Evolutionary conservation across 2,888 invertebrate species (phyloP), one percentile per base, ranked within the genome.

Genomic region (Panzeria rudis): DNA sequence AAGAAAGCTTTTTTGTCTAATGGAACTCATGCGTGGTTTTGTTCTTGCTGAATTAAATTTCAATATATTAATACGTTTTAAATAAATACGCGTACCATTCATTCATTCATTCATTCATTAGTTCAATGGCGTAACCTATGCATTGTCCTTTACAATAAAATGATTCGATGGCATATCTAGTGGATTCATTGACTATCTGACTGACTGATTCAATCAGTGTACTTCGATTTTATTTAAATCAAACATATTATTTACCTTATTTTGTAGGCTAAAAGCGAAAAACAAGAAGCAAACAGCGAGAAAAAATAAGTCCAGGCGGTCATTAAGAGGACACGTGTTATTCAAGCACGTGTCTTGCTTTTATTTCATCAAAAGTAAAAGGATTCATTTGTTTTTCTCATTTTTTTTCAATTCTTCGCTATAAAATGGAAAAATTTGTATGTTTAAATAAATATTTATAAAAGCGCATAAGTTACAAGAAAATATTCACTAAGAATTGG

Each of bases 241-340:
- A 25, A 50, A 62, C 73, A 62, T 73, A 78, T 44, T 72, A 73
- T 81, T 84, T 84, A 72, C 80, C 80, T 80, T 71, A 32, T 59
- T 73, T 69, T 68, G 38, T 32, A 56, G 61, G 86, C 84, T 86
- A 84, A 71, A 17, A 80, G 68, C 44, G 29, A 83, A 81, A 82
- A 86, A 86, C 86, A 86, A 84, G 81, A 83, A 79, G 69, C 83
- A 72, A 64, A 64, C 38, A 41, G 59, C 38, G 23, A 61, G 66
- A 47, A 59, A 61, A 66, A 77, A 77, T 44, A 79, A 82, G 78
- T 85, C 85, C 78, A 85, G 68, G 85, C 82, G 91, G 91, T 92
- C 91, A 92, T 92, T 92, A 92, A 92, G 91, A 90, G 89, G 91
- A 90, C 91, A 92, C 91, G 91, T 92, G 91, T 72, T 81, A 44